A percentile compares a stretch with the other conserved stretches of the same genome.
These are phyloP conservation scores for Apodemia duryi DNA, from an alignment of 2,888 invertebrate species.

Conservation along the genomic window DNA sequence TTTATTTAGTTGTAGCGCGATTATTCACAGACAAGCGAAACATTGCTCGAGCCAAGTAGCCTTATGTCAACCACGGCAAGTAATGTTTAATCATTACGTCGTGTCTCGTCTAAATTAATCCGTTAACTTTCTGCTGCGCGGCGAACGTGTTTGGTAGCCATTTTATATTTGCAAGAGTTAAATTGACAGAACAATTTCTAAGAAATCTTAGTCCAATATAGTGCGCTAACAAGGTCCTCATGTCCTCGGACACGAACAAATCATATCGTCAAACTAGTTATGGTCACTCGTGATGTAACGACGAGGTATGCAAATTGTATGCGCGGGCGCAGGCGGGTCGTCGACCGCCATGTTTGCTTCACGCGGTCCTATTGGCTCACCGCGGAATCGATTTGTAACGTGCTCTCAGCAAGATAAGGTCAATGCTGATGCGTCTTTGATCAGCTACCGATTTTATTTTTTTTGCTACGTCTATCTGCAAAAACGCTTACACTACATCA, in stretches of 20 bases:
- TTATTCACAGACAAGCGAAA: conserved; percentile 10
- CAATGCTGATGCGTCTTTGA: conserved; percentile 70
- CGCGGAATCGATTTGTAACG: conserved; percentile 68
- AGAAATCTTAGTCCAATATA: conserved; percentile 16
- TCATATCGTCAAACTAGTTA: conserved; percentile 55
- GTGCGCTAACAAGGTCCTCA: conserved; percentile 36
- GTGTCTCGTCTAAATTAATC: conserved; percentile 7
- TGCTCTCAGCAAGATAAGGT: conserved; percentile 65
- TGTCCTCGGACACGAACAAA: conserved; percentile 39
- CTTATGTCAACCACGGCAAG: conserved; percentile 5
- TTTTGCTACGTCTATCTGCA: conserved; percentile 11
- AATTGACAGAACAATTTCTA: conserved; percentile 21
- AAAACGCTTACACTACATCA: conserved; percentile 10
- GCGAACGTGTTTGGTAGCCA: not conserved
- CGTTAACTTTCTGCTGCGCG: conserved; percentile 13
- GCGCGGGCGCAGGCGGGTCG: conserved; percentile 53
- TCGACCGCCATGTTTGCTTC: conserved; percentile 58
- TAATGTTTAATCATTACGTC: conserved; percentile 11
- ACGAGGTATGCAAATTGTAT: conserved; percentile 68
- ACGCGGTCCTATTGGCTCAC: conserved; percentile 56
- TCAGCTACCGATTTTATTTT: conserved; percentile 57
- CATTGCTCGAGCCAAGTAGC: not conserved
- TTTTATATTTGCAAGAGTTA: conserved; percentile 9
- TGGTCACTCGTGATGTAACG: conserved; percentile 64
- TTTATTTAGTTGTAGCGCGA: not conserved